Evolutionary conservation across 35 echinoderm and acorn worm species (phyloP).

Genomic region (Ophioderma brevispina): DNA sequence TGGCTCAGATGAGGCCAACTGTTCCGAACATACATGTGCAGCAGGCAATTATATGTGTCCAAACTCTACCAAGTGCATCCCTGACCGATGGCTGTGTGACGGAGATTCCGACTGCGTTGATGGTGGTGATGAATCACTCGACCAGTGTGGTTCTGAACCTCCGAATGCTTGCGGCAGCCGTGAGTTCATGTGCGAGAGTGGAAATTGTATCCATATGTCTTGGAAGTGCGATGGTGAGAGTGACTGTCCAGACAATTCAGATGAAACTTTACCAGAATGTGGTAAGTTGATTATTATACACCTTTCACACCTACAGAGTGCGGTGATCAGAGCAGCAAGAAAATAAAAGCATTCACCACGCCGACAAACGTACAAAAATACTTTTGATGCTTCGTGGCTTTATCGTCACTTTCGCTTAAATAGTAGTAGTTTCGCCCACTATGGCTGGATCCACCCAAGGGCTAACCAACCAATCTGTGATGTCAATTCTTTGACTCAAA

Average conservation of each 20-base stretch:
- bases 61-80: constrained; percentile 52
- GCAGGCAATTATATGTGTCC: constrained; percentile 59
- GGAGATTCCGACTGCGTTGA: constrained; percentile 57
- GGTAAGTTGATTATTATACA: constrained; percentile 80
- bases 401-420: too few relatives aligned
- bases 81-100: constrained; percentile 54
- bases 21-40: constrained; percentile 50
- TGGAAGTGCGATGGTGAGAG: constrained; percentile 78
- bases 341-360: too few relatives aligned
- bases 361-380: too few relatives aligned
- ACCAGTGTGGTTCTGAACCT: neutral
- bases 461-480: too few relatives aligned
- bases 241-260: constrained; percentile 60
- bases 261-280: constrained; percentile 51
- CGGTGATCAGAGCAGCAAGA: too few relatives aligned
- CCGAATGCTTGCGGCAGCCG: constrained; percentile 10
- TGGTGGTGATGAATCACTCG: constrained; percentile 25
- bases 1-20: constrained; percentile 56
- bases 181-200: constrained; percentile 48
- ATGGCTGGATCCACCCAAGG: too few relatives aligned
- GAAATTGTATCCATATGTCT: constrained; percentile 64
- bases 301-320: too few relatives aligned
- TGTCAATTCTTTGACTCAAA: too few relatives aligned
- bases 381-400: too few relatives aligned
- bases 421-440: too few relatives aligned